Evolutionary conservation across 2,113 vertebrate genomes (phyloP).

Genomic region (Bolborhynchus lineola): DNA sequence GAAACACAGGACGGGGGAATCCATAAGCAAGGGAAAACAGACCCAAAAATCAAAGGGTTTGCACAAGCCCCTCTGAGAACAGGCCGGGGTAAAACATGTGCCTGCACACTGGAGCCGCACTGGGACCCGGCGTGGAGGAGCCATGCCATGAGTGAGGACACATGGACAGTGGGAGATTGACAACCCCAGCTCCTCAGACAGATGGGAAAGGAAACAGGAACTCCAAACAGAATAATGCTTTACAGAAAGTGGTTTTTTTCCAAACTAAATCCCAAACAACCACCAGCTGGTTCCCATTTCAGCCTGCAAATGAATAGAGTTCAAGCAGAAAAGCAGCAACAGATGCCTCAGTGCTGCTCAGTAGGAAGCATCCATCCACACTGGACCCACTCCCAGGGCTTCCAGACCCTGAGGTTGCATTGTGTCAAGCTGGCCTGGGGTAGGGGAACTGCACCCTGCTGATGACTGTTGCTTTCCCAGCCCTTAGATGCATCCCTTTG

Average conservation of each 20-base stretch:
- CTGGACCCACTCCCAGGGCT: background rate
- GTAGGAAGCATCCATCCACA: background rate
- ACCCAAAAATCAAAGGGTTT: background rate
- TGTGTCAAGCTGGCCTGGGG: background rate
- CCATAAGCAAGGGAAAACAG: background rate
- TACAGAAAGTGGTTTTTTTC: background rate
- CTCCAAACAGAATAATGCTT: background rate
- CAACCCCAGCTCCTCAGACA: background rate
- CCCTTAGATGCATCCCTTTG: background rate
- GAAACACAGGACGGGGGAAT: background rate
- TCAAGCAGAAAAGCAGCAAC: background rate
- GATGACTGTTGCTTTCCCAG: background rate
- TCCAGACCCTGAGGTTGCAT: accelerated
- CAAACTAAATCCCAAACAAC: background rate
- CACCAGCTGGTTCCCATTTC: constrained; percentile 50
- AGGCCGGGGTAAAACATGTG: accelerated
- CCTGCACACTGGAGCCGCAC: accelerated
- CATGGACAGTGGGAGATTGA: background rate
- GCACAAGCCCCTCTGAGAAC: background rate
- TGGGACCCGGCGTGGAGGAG: background rate
- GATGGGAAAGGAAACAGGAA: constrained; percentile 34
- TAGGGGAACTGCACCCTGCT: background rate
- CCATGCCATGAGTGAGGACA: accelerated
- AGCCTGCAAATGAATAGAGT: constrained; percentile 7
- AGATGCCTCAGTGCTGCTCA: background rate